Conservation (phyloP, 2,888 invertebrate genomes). For the Scaptomyza parva region DNA sequence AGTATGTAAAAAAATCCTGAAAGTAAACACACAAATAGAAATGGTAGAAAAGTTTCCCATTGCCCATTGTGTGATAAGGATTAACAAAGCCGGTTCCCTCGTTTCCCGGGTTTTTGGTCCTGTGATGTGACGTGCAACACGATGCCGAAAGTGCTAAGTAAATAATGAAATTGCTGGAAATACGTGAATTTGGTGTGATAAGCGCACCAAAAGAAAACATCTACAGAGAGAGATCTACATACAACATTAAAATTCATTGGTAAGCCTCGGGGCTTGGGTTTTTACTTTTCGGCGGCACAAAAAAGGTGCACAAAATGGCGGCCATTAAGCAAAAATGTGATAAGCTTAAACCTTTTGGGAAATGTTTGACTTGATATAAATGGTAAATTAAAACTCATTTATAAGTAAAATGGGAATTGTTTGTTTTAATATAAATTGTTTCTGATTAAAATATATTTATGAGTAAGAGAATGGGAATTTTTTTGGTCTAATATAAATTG, state of each 20-base stretch:
- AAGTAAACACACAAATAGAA: conserved; percentile 49
- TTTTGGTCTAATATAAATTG: too few relatives aligned
- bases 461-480: too few relatives aligned
- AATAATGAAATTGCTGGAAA: conserved; percentile 62
- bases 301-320: conserved; percentile 31
- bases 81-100: conserved; percentile 71
- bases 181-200: conserved; percentile 61
- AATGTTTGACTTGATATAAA: neutral
- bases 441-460: too few relatives aligned
- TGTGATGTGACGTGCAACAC: conserved; percentile 38
- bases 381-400: too few relatives aligned
- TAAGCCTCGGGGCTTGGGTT: conserved; percentile 33
- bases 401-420: too few relatives aligned
- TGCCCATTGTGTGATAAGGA: conserved; percentile 69
- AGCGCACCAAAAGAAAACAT: conserved; percentile 42
- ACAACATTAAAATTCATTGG: conserved; percentile 11
- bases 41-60: conserved; percentile 3
- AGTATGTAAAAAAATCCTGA: conserved; percentile 65
- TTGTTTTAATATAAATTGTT: too few relatives aligned
- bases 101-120: too few relatives aligned
- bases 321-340: neutral
- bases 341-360: neutral
- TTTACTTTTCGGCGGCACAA: neutral
- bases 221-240: conserved; percentile 20
- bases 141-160: conserved; percentile 71